phyloP scores from a whole-genome alignment of 1,140 invertebrate genomes.

The Hyposmocoma kahamanoa region DNA sequence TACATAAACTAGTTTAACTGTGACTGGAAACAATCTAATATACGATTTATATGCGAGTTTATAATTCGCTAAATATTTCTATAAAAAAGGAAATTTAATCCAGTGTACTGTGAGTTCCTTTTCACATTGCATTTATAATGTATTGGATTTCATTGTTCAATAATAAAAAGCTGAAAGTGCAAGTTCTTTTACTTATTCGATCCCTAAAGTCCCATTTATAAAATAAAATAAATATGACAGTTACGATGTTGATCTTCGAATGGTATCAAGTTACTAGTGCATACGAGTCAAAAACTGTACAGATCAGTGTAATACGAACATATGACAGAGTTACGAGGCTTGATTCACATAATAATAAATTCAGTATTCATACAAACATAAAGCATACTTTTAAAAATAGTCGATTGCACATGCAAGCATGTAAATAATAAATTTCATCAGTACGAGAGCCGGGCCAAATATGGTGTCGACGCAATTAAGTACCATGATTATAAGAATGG shows the following conservation, averaged over 20 bases:
- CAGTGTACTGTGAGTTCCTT: no score
- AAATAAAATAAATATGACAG: neutral
- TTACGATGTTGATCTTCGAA: neutral
- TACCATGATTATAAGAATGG: neutral
- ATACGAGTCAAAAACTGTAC: neutral
- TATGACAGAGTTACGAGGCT: neutral
- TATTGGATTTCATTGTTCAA: neutral
- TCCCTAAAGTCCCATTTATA: neutral
- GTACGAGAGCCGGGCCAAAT: neutral
- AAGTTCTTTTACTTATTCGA: neutral
- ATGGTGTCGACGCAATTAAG: neutral
- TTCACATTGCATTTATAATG: no score
- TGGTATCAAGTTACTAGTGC: neutral
- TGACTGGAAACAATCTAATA: no score
- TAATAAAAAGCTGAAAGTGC: neutral
- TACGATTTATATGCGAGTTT: no score
- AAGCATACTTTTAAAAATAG: neutral
- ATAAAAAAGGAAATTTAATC: no score
- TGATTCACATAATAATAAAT: neutral
- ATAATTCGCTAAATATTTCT: no score
- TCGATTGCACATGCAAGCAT: neutral
- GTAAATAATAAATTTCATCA: slow-evolving; percentile 2
- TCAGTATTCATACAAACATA: neutral
- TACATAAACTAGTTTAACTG: no score
- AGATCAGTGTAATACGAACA: neutral